Evolutionary conservation across 1,140 invertebrate species (phyloP).

Genomic region (Drosophila erecta): DNA sequence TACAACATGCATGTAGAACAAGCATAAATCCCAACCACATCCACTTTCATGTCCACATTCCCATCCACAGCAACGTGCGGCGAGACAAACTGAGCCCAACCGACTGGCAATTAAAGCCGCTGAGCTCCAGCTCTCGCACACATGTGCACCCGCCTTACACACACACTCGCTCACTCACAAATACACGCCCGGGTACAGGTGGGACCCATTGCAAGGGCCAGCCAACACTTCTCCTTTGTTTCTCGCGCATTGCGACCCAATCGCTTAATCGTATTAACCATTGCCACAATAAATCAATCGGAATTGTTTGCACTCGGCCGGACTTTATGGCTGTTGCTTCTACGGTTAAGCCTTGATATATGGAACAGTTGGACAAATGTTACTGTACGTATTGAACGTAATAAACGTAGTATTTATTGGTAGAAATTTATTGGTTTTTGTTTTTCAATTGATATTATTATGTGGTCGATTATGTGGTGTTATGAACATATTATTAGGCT

Average conservation of each 20-base stretch:
- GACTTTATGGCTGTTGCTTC: conserved; percentile 11
- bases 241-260: conserved; percentile 2
- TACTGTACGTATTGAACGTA: no score
- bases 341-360: conserved; percentile 17
- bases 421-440: no score
- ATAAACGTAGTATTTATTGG: no score
- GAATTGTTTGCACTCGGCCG: conserved; percentile 17
- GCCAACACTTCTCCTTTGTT: conserved; percentile 22
- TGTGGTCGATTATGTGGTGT: no score
- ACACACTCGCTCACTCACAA: neutral
- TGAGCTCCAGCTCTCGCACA: conserved; percentile 23
- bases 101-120: conserved; percentile 66
- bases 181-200: conserved; percentile 13
- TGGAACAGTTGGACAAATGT: neutral
- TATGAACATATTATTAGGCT: no score
- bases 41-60: conserved; percentile 35
- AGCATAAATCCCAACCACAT: conserved; percentile 74
- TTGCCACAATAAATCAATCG: conserved; percentile 44
- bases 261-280: conserved; percentile 25
- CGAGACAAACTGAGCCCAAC: conserved; percentile 50
- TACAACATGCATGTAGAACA: conserved; percentile 80
- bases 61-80: conserved; percentile 3
- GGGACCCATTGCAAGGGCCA: conserved; percentile 24
- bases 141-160: neutral
- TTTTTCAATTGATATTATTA: no score